These are phyloP conservation scores for Pogonognathellus flavescens DNA, from an alignment of 1,140 invertebrate genomes.

Conservation along the genomic window DNA sequence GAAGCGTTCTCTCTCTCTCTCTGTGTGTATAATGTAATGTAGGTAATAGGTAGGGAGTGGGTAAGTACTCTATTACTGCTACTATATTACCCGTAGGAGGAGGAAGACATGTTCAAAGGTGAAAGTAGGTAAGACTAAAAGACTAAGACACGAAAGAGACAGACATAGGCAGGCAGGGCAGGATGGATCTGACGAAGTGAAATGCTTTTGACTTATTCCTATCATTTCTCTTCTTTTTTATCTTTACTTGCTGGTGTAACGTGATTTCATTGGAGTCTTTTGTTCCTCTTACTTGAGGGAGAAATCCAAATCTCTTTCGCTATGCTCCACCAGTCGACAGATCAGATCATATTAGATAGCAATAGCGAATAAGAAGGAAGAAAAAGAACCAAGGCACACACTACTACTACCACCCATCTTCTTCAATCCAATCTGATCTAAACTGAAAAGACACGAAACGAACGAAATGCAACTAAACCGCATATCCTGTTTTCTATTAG, in stretches of 20 bases:
- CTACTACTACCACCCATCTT: neutral
- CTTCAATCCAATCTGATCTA: neutral
- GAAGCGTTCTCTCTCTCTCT: neutral
- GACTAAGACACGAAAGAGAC: too few species aligned
- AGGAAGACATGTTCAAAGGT: too few species aligned
- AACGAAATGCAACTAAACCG: neutral
- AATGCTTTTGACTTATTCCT: neutral
- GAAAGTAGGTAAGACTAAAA: too few species aligned
- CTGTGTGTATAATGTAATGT: neutral
- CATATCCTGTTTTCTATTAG: too few species aligned
- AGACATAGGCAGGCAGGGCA: too few species aligned
- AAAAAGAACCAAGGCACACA: neutral
- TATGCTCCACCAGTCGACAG: constrained; percentile 34
- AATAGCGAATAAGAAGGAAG: neutral
- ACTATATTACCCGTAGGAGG: too few species aligned
- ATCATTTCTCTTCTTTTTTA: neutral
- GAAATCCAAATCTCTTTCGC: constrained; percentile 46
- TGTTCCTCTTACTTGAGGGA: constrained; percentile 39
- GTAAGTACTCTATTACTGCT: too few species aligned
- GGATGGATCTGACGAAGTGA: too few species aligned
- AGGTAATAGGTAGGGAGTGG: too few species aligned
- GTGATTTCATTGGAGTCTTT: constrained; percentile 41
- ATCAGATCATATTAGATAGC: constrained; percentile 43
- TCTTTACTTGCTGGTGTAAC: constrained; percentile 20
- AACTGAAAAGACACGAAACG: constrained; percentile 8